These are phyloP conservation scores for Rhea pennata DNA, from an alignment of 2,113 vertebrate species.

Conservation along the genomic window DNA sequence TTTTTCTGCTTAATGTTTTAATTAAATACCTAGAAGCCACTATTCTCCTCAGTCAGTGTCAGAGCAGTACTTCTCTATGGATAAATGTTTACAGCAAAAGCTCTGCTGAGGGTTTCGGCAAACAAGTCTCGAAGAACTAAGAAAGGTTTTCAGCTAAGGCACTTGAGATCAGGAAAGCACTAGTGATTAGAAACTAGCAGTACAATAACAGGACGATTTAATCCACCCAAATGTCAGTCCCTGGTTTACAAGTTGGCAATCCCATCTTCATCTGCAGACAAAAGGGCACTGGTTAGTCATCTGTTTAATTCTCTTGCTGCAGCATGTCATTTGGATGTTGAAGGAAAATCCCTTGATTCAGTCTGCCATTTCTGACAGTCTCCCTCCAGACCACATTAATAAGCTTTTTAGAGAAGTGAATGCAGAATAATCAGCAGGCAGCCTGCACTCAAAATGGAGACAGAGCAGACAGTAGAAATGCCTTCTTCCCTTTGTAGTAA, in stretches of 20 bases:
- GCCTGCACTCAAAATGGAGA: slow-evolving; percentile 74
- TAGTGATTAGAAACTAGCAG: slow-evolving; percentile 77
- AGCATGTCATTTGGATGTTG: slow-evolving; percentile 81
- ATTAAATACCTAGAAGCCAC: slow-evolving; percentile 85
- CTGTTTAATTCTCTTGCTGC: slow-evolving; percentile 84
- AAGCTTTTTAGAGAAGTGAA: slow-evolving; percentile 80
- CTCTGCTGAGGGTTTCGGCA: slow-evolving; percentile 78
- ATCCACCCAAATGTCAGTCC: slow-evolving; percentile 84
- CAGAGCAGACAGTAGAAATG: slow-evolving; percentile 56
- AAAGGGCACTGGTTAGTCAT: slow-evolving; percentile 86
- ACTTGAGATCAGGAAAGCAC: slow-evolving; percentile 77
- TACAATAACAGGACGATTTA: slow-evolving; percentile 77
- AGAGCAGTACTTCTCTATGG: slow-evolving; percentile 74
- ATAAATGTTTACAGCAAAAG: slow-evolving; percentile 82
- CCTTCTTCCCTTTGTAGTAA: slow-evolving; percentile 59
- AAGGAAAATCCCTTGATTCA: slow-evolving; percentile 85
- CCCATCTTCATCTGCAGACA: slow-evolving; percentile 80
- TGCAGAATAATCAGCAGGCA: slow-evolving; percentile 79
- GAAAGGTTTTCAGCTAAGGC: slow-evolving; percentile 69
- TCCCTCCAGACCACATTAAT: slow-evolving; percentile 86
- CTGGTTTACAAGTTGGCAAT: slow-evolving; percentile 81
- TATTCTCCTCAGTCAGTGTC: slow-evolving; percentile 75
- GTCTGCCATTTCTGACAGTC: slow-evolving; percentile 84
- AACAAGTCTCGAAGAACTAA: slow-evolving; percentile 75
- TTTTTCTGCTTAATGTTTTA: slow-evolving; percentile 84